Conservation (phyloP, 2,113 vertebrate genomes). For the Caranx melampygus region DNA sequence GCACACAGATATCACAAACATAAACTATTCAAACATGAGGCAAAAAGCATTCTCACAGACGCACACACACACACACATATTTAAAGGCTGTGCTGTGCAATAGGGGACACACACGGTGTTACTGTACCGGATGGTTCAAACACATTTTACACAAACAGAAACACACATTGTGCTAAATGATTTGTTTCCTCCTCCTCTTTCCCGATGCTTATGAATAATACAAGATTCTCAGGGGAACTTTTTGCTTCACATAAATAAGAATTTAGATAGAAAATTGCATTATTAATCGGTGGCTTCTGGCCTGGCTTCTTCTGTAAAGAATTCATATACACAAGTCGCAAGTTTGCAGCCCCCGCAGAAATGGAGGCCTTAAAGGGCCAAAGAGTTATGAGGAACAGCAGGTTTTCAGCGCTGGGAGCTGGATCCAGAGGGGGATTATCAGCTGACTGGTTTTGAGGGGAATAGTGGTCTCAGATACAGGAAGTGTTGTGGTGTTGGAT, state of each 20-base stretch:
- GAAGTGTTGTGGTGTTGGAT: not conserved
- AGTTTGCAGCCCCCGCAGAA: slow-evolving; percentile 29
- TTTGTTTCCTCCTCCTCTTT: slow-evolving; percentile 74
- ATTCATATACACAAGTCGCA: slow-evolving; percentile 60
- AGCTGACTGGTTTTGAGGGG: not conserved
- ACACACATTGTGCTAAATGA: slow-evolving; percentile 76
- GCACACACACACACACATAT: slow-evolving; percentile 56
- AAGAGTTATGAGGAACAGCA: slow-evolving; percentile 11
- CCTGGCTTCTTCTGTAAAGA: slow-evolving; percentile 60
- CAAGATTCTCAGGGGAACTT: slow-evolving; percentile 76
- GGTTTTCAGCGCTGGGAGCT: not conserved
- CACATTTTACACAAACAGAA: slow-evolving; percentile 53
- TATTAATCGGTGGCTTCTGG: slow-evolving; percentile 77
- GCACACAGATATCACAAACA: slow-evolving; percentile 60
- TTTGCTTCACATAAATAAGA: slow-evolving; percentile 81
- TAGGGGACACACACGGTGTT: slow-evolving; percentile 30
- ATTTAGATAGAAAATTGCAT: slow-evolving; percentile 83
- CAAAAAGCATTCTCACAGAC: slow-evolving; percentile 48
- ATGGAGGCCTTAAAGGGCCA: slow-evolving; percentile 14
- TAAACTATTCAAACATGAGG: slow-evolving; percentile 63
- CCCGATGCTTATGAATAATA: slow-evolving; percentile 81
- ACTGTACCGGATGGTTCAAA: slow-evolving; percentile 55
- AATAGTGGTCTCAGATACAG: not conserved
- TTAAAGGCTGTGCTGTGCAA: slow-evolving; percentile 26
- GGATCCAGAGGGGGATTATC: not conserved